Evolutionary conservation across 2,888 invertebrate genomes (phyloP), one percentile per base, ranked within the genome.

Genomic region (Pediacus dermestoides): DNA sequence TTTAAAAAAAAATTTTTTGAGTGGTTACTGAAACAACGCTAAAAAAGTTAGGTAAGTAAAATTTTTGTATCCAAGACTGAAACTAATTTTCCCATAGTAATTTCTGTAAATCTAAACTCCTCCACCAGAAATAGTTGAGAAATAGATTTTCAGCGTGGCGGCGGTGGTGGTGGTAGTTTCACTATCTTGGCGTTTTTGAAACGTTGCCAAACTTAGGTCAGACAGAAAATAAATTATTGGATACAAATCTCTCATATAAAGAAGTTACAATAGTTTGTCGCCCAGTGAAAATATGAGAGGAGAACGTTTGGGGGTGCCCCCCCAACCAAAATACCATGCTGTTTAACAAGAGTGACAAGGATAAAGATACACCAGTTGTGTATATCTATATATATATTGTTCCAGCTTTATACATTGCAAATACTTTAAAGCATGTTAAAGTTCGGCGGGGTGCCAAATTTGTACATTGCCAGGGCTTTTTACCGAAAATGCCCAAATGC

Each of bases 141-240:
- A n/a, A n/a, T n/a, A n/a, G n/a, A n/a, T n/a, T n/a, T n/a, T n/a
- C n/a, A n/a, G n/a, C n/a, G n/a, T n/a, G n/a, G n/a, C n/a, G n/a
- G n/a, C n/a, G n/a, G n/a, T n/a, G n/a, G n/a, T n/a, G n/a, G n/a
- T n/a, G n/a, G n/a, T n/a, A 28, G 7, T 28, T n/a, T 18, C 10
- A 13, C 28, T 28, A 28, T 28, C 28, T 28, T 28, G 14, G 3
- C 11, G 12, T 28, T 28, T n/a, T 28, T 28, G 28, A 28, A 28
- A 13, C 28, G 12, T 21, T 53, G 53, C 52, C 53, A 53, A 42
- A 42, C 46, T 33, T 40, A 44, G 49, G 50, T 52, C 52, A 49
- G 43, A 36, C 40, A 36, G 34, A 42, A 46, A 44, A 55, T 57
- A 55, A 55, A 54, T 57, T 57, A 55, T 54, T 50, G 51, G 49